Evolutionary conservation across 2,113 vertebrate genomes (phyloP).

Genomic region (Sinocyclocheilus maitianheensis): DNA sequence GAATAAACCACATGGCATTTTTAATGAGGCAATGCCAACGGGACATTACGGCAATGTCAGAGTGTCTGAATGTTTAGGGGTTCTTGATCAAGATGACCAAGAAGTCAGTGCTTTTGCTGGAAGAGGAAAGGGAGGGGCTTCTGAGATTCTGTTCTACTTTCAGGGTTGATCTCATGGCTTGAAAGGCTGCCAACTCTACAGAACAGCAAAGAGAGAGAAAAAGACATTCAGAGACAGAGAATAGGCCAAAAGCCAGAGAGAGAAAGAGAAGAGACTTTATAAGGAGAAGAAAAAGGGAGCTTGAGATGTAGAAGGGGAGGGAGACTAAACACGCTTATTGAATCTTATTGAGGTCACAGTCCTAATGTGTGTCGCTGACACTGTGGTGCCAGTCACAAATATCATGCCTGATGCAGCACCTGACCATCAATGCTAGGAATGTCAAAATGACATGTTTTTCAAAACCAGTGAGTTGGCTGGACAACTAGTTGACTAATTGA

Average conservation of each 20-base stretch:
- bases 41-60: not conserved
- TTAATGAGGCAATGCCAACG: conserved; percentile 4
- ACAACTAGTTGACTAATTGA: not conserved
- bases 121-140: not conserved
- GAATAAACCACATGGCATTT: conserved; percentile 11
- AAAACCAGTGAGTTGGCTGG: not conserved
- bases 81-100: not conserved
- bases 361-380: conserved; percentile 33
- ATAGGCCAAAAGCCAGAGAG: not conserved
- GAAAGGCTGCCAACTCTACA: conserved; percentile 22
- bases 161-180: conserved; percentile 47
- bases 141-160: conserved; percentile 34
- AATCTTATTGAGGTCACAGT: conserved; percentile 48
- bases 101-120: not conserved
- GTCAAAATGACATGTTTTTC: not conserved
- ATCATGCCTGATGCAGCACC: not conserved
- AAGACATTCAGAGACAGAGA: not conserved
- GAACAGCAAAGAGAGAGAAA: conserved; percentile 13
- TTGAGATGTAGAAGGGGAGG: conserved; percentile 20
- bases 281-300: conserved; percentile 34
- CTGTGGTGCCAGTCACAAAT: conserved; percentile 24
- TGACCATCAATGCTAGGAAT: not conserved
- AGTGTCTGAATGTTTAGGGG: not conserved
- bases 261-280: conserved; percentile 30
- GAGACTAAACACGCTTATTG: conserved; percentile 39